Evolutionary conservation across 2,888 invertebrate genomes (phyloP).

Genomic region (Panopea generosa): DNA sequence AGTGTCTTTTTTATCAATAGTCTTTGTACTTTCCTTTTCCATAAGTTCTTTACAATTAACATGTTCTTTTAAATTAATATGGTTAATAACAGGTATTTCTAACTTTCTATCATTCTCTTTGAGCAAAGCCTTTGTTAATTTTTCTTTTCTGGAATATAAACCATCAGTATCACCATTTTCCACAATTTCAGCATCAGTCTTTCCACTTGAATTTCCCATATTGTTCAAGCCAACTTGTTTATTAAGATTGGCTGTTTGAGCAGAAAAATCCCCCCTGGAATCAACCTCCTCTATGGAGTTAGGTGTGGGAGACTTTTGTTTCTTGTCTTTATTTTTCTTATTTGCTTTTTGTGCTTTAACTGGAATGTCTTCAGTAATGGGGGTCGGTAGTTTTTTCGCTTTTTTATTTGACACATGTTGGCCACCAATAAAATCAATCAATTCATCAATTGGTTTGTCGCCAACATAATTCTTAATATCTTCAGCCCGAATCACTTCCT

Average conservation of each 20-base stretch:
- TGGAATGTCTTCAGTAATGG: conserved; percentile 60
- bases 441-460: conserved; percentile 66
- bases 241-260: conserved; percentile 36
- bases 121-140: conserved; percentile 40
- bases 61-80: conserved; percentile 14
- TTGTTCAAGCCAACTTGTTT: conserved; percentile 39
- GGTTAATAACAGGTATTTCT: too few species aligned
- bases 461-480: conserved; percentile 74
- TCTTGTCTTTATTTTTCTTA: conserved; percentile 72
- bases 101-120: conserved; percentile 41
- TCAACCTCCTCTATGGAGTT: conserved; percentile 47
- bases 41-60: conserved; percentile 42
- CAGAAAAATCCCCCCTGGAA: conserved; percentile 37
- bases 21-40: conserved; percentile 48
- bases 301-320: conserved; percentile 60
- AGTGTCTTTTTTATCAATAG: conserved; percentile 45
- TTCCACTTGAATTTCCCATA: conserved; percentile 71
- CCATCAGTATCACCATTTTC: conserved; percentile 53
- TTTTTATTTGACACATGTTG: conserved; percentile 65
- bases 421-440: conserved; percentile 75
- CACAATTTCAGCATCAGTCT: conserved; percentile 53
- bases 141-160: conserved; percentile 41
- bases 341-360: conserved; percentile 62
- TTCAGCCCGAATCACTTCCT: conserved; percentile 62
- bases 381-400: conserved; percentile 55